These are phyloP conservation scores for Physella acuta DNA, from an alignment of 1,140 invertebrate genomes.

Conservation along the genomic window DNA sequence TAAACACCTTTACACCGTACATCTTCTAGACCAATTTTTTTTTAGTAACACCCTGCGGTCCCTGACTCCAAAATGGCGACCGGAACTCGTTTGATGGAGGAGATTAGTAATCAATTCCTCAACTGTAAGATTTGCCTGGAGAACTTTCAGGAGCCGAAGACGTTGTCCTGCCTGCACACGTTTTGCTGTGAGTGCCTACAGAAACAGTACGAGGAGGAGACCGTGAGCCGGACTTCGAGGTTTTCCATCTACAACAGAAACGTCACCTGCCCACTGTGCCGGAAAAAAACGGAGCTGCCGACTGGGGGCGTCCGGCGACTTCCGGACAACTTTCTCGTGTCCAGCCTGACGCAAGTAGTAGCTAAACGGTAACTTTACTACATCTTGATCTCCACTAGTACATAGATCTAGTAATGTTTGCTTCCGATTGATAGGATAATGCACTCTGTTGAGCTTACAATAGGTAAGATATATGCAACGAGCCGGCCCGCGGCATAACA, in stretches of 20 bases:
- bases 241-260: conserved; percentile 46
- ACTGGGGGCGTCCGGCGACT: conserved; percentile 55
- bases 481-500: too few relatives aligned
- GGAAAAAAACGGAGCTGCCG: conserved; percentile 58
- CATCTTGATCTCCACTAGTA: too few relatives aligned
- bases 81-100: conserved; percentile 54
- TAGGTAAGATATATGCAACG: too few relatives aligned
- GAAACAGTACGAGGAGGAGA: conserved; percentile 52
- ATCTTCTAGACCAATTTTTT: too few relatives aligned
- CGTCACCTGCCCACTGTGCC: conserved; percentile 59
- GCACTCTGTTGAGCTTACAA: too few relatives aligned
- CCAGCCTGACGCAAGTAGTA: conserved; percentile 55
- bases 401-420: too few relatives aligned
- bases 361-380: conserved; percentile 27
- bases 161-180: conserved; percentile 87
- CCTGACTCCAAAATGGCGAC: too few relatives aligned
- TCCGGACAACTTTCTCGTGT: conserved; percentile 59
- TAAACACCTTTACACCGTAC: too few relatives aligned
- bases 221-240: conserved; percentile 35
- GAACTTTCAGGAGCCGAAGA: conserved; percentile 68
- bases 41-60: too few relatives aligned
- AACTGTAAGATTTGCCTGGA: conserved; percentile 61
- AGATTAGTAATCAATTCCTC: conserved; percentile 61
- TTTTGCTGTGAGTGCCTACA: conserved; percentile 82
- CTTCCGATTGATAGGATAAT: too few relatives aligned